phyloP scores from a whole-genome alignment of 23 tunicate genomes.

The Ciona savignyi region DNA sequence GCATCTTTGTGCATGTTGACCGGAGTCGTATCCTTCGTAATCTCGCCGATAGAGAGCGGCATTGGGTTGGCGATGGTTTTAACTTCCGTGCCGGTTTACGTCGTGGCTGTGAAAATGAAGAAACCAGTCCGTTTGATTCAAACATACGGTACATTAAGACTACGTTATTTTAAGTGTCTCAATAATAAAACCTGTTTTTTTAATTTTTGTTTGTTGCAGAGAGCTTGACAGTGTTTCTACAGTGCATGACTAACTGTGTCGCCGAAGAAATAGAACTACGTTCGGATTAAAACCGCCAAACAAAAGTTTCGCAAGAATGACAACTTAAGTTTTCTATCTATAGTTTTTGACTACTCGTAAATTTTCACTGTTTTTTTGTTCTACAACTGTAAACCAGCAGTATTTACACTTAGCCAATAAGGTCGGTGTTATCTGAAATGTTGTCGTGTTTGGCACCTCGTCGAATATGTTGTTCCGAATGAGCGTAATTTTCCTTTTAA shows the following conservation, averaged over 20 bases:
- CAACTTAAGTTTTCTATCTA: too few relatives aligned
- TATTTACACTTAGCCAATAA: too few relatives aligned
- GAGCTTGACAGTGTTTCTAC: background rate
- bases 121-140: constrained; percentile 1
- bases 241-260: constrained; percentile 14
- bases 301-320: too few relatives aligned
- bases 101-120: constrained; percentile 11
- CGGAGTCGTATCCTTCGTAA: constrained; percentile 26
- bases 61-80: constrained; percentile 23
- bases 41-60: constrained; percentile 26
- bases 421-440: too few relatives aligned
- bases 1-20: constrained; percentile 18
- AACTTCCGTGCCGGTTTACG: constrained; percentile 32
- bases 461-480: too few relatives aligned
- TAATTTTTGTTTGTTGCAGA: constrained; percentile 5
- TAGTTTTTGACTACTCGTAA: too few relatives aligned
- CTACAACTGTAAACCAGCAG: too few relatives aligned
- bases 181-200: background rate
- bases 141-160: constrained; percentile 12
- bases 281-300: background rate
- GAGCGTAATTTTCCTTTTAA: too few relatives aligned
- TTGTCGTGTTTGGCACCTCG: too few relatives aligned
- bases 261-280: constrained; percentile 13
- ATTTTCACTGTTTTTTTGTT: too few relatives aligned
- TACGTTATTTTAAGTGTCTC: too few relatives aligned